These are phyloP conservation scores for Gryon sp. DNA, from an alignment of 1,140 invertebrate genomes.

Conservation along the genomic window DNA sequence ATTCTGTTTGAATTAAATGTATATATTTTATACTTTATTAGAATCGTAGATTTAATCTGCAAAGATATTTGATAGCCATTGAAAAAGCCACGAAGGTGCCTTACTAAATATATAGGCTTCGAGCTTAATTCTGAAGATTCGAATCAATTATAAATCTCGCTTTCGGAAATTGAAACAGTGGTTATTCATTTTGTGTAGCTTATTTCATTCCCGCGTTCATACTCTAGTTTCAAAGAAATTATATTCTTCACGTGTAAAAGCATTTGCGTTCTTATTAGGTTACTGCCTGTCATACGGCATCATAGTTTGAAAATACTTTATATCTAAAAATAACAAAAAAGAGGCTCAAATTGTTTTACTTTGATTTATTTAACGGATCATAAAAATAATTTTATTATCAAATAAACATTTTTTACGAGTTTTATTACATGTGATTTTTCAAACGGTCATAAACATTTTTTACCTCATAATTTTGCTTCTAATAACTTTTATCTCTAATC, in stretches of 20 bases:
- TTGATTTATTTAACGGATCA: too few relatives aligned
- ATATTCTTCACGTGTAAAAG: conserved; percentile 63
- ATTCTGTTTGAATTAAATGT: too few relatives aligned
- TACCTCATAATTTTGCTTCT: not conserved
- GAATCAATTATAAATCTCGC: conserved; percentile 21
- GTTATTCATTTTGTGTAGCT: conserved; percentile 6
- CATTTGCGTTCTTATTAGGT: conserved; percentile 68
- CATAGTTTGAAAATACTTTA: conserved; percentile 61
- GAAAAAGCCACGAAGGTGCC: too few relatives aligned
- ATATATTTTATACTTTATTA: too few relatives aligned
- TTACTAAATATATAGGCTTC: too few relatives aligned
- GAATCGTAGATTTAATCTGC: too few relatives aligned
- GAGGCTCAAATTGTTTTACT: not conserved
- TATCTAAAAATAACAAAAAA: not conserved
- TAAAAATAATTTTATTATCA: too few relatives aligned
- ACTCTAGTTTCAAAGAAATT: conserved; percentile 54
- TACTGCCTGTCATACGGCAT: conserved; percentile 72
- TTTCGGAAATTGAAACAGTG: conserved; percentile 19
- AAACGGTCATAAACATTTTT: too few relatives aligned
- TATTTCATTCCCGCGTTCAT: conserved; percentile 47
- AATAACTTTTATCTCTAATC: conserved; percentile 17
- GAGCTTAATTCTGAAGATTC: too few relatives aligned
- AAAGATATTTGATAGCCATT: not conserved
- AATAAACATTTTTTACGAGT: too few relatives aligned
- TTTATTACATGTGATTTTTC: not conserved